Conservation (phyloP, 1,140 invertebrate genomes). For the Trypoxylus dichotomus region DNA sequence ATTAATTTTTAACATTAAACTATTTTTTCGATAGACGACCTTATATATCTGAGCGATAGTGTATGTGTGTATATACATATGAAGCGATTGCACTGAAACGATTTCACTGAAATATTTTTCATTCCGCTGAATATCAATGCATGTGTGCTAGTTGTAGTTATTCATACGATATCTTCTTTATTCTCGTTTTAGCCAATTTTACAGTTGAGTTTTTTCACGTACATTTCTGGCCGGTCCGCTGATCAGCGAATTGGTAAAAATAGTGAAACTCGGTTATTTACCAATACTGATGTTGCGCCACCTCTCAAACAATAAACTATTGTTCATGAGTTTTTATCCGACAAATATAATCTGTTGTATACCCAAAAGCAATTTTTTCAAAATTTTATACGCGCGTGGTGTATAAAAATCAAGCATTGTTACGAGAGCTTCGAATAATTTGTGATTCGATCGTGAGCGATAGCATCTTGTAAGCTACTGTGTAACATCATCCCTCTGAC, state of each 20-base stretch:
- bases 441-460: too few relatives aligned
- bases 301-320: constrained; percentile 6
- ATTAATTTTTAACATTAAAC: too few relatives aligned
- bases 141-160: too few relatives aligned
- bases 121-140: too few relatives aligned
- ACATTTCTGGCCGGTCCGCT: background rate
- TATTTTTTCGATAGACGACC: too few relatives aligned
- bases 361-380: background rate
- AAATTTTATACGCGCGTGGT: background rate
- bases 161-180: background rate
- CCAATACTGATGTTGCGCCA: background rate
- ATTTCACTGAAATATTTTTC: too few relatives aligned
- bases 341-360: background rate
- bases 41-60: too few relatives aligned
- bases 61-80: too few relatives aligned
- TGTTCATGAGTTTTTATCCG: background rate
- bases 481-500: too few relatives aligned
- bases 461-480: too few relatives aligned
- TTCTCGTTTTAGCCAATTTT: background rate
- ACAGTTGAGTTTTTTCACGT: background rate
- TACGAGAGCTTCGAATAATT: too few relatives aligned
- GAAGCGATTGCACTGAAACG: too few relatives aligned
- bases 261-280: constrained; percentile 6
- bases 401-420: background rate
- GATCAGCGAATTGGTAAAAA: background rate